A percentile compares a stretch with the other conserved stretches of the same genome.
phyloP scores from a whole-genome alignment of 2,113 vertebrate genomes.

The Aegypius monachus region DNA sequence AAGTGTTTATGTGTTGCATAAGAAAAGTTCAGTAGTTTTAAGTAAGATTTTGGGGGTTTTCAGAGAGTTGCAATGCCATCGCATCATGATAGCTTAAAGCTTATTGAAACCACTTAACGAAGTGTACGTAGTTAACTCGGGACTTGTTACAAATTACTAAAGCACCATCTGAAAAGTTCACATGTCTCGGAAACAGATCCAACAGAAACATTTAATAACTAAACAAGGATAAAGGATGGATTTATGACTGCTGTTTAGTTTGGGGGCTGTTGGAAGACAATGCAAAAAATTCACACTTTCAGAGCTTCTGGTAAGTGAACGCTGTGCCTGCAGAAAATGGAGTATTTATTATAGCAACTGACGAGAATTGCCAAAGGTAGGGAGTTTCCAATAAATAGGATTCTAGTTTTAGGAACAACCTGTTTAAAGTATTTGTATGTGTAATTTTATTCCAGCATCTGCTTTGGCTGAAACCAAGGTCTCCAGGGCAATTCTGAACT shows the following conservation, averaged over 20 bases:
- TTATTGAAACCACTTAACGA: not conserved
- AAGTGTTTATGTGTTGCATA: not conserved
- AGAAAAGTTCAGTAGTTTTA: not conserved
- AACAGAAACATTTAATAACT: not conserved
- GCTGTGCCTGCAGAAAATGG: not conserved
- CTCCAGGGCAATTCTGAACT: constrained; percentile 55
- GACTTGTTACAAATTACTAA: not conserved
- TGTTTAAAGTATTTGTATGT: not conserved
- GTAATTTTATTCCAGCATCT: constrained; percentile 32
- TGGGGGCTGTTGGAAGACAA: not conserved
- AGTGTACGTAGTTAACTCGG: not conserved
- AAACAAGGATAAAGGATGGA: not conserved
- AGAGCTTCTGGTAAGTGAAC: not conserved
- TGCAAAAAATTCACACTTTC: not conserved
- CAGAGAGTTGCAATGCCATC: not conserved
- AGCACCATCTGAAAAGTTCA: not conserved
- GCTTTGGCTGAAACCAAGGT: constrained; percentile 17
- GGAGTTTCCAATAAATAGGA: constrained; percentile 27
- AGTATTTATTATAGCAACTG: not conserved
- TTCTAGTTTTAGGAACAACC: constrained; percentile 3
- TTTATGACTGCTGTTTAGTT: not conserved
- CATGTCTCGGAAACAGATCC: not conserved
- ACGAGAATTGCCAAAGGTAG: constrained; percentile 31
- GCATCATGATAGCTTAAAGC: not conserved
- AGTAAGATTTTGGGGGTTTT: not conserved